Base-by-base conservation (phyloP, 1,140 invertebrate species). In the Anagrus nilaparvatae region DNA sequence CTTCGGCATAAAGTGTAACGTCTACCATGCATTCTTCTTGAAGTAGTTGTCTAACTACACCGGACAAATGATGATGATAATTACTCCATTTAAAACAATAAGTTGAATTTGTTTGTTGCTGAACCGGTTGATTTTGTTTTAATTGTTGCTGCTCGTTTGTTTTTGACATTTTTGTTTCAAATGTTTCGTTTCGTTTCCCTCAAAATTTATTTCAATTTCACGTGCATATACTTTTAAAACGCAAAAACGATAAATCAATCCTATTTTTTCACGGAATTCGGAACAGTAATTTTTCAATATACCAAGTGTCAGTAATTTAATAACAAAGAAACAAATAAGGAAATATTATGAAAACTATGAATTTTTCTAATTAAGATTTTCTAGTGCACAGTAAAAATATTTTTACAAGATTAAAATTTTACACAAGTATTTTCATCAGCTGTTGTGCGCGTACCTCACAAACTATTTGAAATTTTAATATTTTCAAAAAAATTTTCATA, bases 81-180 rank as follows among this genome's bases (percentile, higher is more conserved):
- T 76, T 67, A 54, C 65, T 70, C 75, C 75, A 78, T 61, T 73
- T 74, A 44, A 77, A 67, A 56, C 67, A 73, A 42, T 60, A 69
- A 7, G 43, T 39, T 1, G 24, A 25, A 5, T 6, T 31, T 13
- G 19, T 32, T 17, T 13, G 16, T 19, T 4, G 12, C 34, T 4
- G 14, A 5, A 28, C 27, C 19, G 31, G 4, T n/a, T n/a, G n/a
- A n/a, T n/a, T n/a, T n/a, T n/a, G n/a, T n/a, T n/a, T n/a, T n/a
- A n/a, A n/a, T n/a, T n/a, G n/a, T n/a, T 8, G 17, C 24, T 35
- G 21, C 40, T 25, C 30, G 30, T 13, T 44, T n/a, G n/a, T n/a
- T n/a, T n/a, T 34, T 14, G 43, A 40, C 43, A 44, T 44, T n/a
- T n/a, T n/a, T 34, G 17, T 20, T 16, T 27, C 13, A 13, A 9